Percentiles rank a stretch among this genome's conserved stretches.
Conservation (phyloP, 2,113 vertebrate species). For the Sialia sialis region DNA sequence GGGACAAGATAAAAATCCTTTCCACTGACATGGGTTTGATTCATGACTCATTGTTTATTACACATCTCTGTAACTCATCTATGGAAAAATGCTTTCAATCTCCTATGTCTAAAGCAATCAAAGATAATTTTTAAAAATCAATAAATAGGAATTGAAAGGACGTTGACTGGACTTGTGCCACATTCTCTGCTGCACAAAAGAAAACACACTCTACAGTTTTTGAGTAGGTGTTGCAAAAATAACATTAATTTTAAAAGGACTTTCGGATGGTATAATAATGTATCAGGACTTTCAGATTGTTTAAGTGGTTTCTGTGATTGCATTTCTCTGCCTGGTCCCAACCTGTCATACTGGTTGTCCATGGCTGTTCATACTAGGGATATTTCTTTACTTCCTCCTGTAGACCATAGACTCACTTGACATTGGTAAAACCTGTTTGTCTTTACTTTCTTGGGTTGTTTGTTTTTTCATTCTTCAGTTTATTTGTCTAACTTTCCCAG, state of each 20-base stretch:
- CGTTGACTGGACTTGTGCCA: background rate
- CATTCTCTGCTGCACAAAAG: background rate
- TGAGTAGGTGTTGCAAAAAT: background rate
- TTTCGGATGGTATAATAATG: background rate
- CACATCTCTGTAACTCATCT: background rate
- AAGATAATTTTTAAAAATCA: background rate
- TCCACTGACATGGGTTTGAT: background rate
- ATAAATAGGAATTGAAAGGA: background rate
- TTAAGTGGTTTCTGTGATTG: background rate
- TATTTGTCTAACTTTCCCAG: background rate
- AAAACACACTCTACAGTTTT: background rate
- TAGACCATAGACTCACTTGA: background rate
- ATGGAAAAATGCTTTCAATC: background rate
- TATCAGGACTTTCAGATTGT: background rate
- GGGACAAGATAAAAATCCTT: background rate
- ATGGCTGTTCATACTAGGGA: background rate
- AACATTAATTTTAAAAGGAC: background rate
- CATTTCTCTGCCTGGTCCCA: background rate
- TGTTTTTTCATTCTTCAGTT: background rate
- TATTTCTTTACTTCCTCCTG: background rate
- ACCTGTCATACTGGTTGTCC: background rate
- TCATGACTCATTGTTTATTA: background rate
- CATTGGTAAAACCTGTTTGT: background rate
- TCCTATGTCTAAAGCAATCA: background rate
- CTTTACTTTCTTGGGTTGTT: background rate